A percentile compares a stretch with the other conserved stretches of the same genome.
Conservation (phyloP, 2,113 vertebrate species). For the Pampusana beccarii region DNA sequence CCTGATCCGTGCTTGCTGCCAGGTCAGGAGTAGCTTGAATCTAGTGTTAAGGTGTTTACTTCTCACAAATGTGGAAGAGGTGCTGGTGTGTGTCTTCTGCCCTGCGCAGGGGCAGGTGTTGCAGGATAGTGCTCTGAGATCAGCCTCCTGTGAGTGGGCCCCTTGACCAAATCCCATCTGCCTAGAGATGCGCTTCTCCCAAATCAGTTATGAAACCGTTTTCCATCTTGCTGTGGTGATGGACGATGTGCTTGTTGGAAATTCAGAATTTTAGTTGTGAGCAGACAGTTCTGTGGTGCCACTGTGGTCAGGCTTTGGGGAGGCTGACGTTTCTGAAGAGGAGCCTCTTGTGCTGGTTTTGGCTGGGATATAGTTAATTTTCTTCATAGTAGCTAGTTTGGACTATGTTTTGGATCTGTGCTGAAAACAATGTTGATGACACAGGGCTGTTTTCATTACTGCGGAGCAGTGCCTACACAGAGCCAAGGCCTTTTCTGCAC, state of each 20-base stretch:
- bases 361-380: no score
- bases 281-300: background rate
- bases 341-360: background rate
- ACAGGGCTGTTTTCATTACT: no score
- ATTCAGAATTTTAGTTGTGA: background rate
- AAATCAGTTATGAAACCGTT: background rate
- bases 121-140: background rate
- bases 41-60: background rate
- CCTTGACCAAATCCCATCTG: background rate
- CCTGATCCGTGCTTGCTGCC: background rate
- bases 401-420: no score
- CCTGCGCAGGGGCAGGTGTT: accelerated
- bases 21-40: background rate
- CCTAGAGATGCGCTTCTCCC: background rate
- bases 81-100: background rate
- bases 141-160: background rate
- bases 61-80: accelerated
- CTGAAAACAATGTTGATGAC: no score
- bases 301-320: background rate
- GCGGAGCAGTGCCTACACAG: no score
- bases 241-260: background rate
- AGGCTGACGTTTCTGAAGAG: background rate
- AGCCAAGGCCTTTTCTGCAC: no score
- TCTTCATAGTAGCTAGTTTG: no score
- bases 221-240: background rate